phyloP scores from a whole-genome alignment of 35 echinoderm and acorn worm genomes.

The Lytechinus pictus region DNA sequence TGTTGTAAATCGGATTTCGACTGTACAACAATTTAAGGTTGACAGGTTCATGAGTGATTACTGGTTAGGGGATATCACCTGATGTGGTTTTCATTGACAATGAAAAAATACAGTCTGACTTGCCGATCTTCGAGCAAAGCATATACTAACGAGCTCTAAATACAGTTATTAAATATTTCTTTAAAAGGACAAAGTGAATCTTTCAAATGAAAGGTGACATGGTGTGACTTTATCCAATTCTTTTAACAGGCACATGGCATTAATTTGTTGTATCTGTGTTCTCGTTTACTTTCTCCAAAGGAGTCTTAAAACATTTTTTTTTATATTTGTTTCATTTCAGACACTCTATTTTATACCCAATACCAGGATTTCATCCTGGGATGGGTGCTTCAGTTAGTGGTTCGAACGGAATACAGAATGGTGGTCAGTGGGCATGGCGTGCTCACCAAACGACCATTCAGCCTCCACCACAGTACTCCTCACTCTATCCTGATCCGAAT shows the following conservation, averaged over 20 bases:
- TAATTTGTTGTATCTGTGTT: no score
- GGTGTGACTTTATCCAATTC: no score
- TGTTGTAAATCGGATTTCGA: not conserved
- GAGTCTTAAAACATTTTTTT: not conserved
- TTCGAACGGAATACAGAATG: not conserved
- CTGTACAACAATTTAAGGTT: not conserved
- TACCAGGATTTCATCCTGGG: constrained; percentile 33
- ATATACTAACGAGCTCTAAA: no score
- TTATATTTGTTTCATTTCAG: constrained; percentile 25
- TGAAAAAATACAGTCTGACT: no score
- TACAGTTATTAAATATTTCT: no score
- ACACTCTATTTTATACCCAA: constrained; percentile 32
- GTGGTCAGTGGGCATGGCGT: constrained; percentile 44
- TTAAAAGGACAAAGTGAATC: no score
- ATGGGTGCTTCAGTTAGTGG: not conserved
- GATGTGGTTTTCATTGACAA: no score
- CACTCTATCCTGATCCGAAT: constrained; percentile 26
- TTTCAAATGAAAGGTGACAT: no score
- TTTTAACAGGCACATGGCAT: no score
- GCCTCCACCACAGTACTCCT: constrained; percentile 39
- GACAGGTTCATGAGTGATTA: not conserved
- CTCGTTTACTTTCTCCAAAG: not conserved
- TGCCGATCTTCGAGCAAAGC: no score
- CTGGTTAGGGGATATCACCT: no score
- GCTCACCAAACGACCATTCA: constrained; percentile 18